Base-by-base conservation (phyloP, 2,888 invertebrate species). In the Malthinus seriepunctatus region DNA sequence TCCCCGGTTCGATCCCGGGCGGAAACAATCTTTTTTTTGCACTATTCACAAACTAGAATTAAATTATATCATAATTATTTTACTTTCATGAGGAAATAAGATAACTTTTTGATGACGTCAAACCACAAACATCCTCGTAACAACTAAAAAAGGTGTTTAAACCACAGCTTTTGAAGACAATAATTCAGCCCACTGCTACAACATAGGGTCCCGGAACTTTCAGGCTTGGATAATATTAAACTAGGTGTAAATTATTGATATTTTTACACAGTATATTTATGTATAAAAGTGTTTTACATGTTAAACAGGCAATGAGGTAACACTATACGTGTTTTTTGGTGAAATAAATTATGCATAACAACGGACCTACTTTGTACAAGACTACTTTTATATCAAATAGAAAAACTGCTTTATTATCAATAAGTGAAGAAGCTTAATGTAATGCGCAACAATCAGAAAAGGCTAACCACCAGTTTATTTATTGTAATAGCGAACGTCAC, bases 1-100 rank as follows among this genome's bases (percentile, higher is more conserved):
- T 85, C 89, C 89, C 89, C 89, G 88, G 89, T 90, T 90, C 89
- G 88, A 90, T 88, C 89, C 89, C 88, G 88, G 88, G 89, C 89
- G 88, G 86, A 88, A 89, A 88, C 88, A 88, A 23, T 23, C 5
- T 23, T 23, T 23, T 23, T 23, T 23, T 23, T 23, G 23, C 23
- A 23, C n/a, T n/a, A n/a, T n/a, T n/a, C n/a, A n/a, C n/a, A 23
- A 23, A 23, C 23, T 23, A 5, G 3, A 23, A n/a, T n/a, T n/a
- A n/a, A n/a, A n/a, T n/a, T n/a, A n/a, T n/a, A n/a, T n/a, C n/a
- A n/a, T 23, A 23, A 23, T 23, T 23, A 23, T 23, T 23, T n/a
- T n/a, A n/a, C n/a, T n/a, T n/a, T n/a, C n/a, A n/a, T n/a, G n/a
- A n/a, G n/a, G n/a, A n/a, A n/a, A n/a, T 23, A 23, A 2, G 2